These are phyloP conservation scores for Pionites leucogaster DNA, from an alignment of 2,113 vertebrate genomes.

Conservation along the genomic window DNA sequence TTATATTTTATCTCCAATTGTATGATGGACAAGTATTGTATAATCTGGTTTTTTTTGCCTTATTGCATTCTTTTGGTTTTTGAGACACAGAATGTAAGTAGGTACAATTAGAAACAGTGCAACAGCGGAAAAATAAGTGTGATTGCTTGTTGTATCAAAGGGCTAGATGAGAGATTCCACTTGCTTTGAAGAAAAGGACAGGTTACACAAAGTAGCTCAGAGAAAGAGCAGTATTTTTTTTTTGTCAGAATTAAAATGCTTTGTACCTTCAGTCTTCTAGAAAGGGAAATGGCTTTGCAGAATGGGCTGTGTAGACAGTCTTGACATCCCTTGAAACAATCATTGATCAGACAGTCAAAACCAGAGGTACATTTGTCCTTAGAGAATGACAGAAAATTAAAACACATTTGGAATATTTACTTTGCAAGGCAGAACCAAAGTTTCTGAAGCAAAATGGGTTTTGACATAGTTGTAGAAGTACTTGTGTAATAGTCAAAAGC, in stretches of 20 bases:
- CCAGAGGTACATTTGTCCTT: background rate
- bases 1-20: background rate
- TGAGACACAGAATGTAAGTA: background rate
- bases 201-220: background rate
- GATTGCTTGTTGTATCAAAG: background rate
- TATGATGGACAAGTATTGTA: background rate
- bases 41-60: background rate
- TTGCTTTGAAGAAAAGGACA: background rate
- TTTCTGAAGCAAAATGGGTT: background rate
- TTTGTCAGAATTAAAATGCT: background rate
- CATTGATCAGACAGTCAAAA: background rate
- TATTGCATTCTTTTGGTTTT: background rate
- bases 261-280: background rate
- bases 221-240: background rate
- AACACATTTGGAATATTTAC: conserved; percentile 1
- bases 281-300: background rate
- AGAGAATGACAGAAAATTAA: conserved; percentile 6
- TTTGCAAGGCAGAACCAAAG: conserved; percentile 12
- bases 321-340: background rate
- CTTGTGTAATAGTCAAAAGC: background rate
- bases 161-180: background rate
- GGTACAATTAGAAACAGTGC: background rate
- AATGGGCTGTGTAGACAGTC: background rate
- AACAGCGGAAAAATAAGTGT: background rate
- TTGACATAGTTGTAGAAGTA: background rate